phyloP scores from a whole-genome alignment of 2,113 vertebrate genomes.

The Axis porcinus region DNA sequence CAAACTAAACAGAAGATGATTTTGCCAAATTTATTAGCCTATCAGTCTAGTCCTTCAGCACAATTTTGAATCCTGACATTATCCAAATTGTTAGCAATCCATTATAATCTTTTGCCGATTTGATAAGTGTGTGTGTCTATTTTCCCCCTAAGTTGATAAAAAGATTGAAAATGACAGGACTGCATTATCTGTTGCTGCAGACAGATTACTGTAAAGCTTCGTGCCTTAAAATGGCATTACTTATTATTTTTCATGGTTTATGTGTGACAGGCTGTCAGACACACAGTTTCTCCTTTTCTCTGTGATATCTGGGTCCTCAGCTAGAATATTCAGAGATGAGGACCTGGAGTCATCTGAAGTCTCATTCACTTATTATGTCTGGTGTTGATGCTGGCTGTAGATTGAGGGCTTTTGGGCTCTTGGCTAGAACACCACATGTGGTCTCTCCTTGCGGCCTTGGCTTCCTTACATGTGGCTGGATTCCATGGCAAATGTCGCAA shows the following conservation, averaged over 20 bases:
- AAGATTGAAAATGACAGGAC: not conserved
- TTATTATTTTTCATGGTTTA: not conserved
- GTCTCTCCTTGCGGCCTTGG: not conserved
- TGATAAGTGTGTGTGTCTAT: not conserved
- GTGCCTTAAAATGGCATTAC: not conserved
- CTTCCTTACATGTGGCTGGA: not conserved
- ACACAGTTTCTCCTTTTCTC: not conserved
- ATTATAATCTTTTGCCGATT: not conserved
- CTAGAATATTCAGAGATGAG: not conserved
- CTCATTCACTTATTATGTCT: not conserved
- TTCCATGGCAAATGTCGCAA: not conserved
- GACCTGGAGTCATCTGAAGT: not conserved
- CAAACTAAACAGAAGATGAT: not conserved
- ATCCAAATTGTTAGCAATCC: not conserved
- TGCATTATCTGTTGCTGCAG: not conserved
- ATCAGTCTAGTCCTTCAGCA: not conserved
- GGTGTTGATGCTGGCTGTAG: not conserved
- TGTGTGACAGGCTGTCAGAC: not conserved
- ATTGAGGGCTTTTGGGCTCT: not conserved
- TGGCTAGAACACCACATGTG: not conserved
- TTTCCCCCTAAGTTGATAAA: not conserved
- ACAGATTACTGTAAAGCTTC: not conserved
- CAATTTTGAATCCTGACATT: not conserved
- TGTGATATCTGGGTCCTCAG: not conserved
- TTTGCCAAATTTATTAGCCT: not conserved